Conservation (phyloP, 2,888 invertebrate genomes). For the Philopedon plagiatum region DNA sequence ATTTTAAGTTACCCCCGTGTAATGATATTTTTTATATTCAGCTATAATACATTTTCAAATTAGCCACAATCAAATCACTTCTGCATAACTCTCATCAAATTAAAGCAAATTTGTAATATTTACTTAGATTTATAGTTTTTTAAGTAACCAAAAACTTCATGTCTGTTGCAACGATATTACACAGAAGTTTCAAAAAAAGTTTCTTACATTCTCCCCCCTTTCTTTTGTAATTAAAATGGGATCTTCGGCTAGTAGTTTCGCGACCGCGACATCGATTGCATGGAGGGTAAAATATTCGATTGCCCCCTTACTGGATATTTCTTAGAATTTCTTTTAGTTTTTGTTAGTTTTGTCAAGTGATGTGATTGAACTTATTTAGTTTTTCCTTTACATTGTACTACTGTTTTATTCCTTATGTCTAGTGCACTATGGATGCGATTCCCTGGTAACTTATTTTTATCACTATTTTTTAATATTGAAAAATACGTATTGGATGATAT, state of each 20-base stretch:
- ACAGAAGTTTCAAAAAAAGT: too few relatives aligned
- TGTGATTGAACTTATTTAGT: not conserved
- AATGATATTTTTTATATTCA: too few relatives aligned
- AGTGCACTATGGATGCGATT: conserved; percentile 30
- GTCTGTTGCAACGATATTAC: too few relatives aligned
- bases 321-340: not conserved
- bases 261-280: conserved; percentile 24
- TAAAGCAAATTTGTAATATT: too few relatives aligned
- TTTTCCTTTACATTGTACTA: not conserved
- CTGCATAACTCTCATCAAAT: too few relatives aligned
- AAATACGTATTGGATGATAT: too few relatives aligned
- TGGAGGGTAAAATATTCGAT: not conserved
- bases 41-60: too few relatives aligned
- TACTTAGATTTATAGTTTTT: too few relatives aligned
- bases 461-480: too few relatives aligned
- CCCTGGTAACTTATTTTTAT: conserved; percentile 36
- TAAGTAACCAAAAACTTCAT: too few relatives aligned
- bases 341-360: not conserved
- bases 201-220: conserved; percentile 35
- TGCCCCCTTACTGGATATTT: not conserved
- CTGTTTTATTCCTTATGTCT: conserved; percentile 14
- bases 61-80: too few relatives aligned
- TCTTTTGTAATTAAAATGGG: conserved; percentile 7
- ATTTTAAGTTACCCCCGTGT: too few relatives aligned
- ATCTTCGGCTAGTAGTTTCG: conserved; percentile 32